Conservation (phyloP, 37 sponge, comb jelly and placozoan genomes). For the Halichondria panicea region DNA sequence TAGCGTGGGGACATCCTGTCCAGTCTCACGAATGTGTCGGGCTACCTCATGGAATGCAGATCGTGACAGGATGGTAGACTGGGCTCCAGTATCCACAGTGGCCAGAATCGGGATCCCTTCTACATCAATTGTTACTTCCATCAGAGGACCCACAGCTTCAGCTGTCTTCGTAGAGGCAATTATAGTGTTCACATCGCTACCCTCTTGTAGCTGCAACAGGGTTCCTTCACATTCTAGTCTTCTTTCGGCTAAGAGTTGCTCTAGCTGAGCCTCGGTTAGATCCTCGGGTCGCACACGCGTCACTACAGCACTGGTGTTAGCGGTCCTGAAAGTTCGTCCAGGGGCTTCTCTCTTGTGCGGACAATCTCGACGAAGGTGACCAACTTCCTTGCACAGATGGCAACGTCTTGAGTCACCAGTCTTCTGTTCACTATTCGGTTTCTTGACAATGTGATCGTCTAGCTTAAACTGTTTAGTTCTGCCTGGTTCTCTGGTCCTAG, state of each 20-base stretch:
- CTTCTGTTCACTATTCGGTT: not conserved
- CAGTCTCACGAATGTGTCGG: not conserved
- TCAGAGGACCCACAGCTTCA: slow-evolving; percentile 17
- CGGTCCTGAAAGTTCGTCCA: not conserved
- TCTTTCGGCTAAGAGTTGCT: not conserved
- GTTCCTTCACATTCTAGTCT: not conserved
- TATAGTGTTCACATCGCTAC: not conserved
- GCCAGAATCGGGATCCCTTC: slow-evolving; percentile 19
- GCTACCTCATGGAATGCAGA: not conserved
- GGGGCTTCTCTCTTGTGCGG: not conserved
- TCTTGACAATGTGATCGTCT: not conserved
- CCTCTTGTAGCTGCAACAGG: not conserved
- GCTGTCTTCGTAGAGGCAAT: not conserved
- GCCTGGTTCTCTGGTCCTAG: not conserved
- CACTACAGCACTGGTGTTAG: not conserved
- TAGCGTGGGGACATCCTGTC: not conserved
- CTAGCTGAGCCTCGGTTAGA: not conserved
- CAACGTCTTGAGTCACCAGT: not conserved
- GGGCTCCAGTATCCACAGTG: slow-evolving; percentile 41
- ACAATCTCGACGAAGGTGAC: slow-evolving; percentile 5
- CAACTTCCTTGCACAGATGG: not conserved
- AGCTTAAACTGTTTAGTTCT: not conserved
- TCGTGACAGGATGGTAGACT: slow-evolving; percentile 39
- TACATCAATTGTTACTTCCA: not conserved
- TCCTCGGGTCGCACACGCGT: not conserved